Evolutionary conservation across 2,797 vertebrate species (phyloP), one percentile per base, ranked within the genome.

Genomic region (Mycteria americana): DNA sequence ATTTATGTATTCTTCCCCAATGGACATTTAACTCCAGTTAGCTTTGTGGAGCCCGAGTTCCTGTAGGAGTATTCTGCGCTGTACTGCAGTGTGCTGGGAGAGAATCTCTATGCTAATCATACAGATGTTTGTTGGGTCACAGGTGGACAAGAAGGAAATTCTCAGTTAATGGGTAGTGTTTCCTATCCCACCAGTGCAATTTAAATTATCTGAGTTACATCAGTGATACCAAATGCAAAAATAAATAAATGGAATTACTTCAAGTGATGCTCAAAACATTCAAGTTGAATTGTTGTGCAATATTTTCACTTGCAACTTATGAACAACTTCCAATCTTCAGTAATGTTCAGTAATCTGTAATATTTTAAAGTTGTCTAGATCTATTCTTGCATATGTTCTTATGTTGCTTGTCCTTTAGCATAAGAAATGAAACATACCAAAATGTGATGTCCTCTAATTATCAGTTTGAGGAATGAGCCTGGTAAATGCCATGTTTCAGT

Each of bases 21-120:
- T 64, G 10, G 16, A 1, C 12, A n/a, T 62, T 81, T 39, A 69
- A 22, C 28, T 82, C 22, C 17, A 12, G 11, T 56, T 43, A 79
- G 18, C 30, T 72, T 65, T 3, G 5, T 65, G 57, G 18, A 68
- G 8, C 18, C 28, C 30, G 39, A 73, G 16, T 46, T 91, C 30
- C 33, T 0, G 0, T 4, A 53, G 22, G 17, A 65, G 7, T 74
- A 22, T 64, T 76, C 21, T 22, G 50, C 0, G 0, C 21, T 85
- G 25, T 65, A 39, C 41, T 83, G 15, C 28, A n/a, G 15, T 6
- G 21, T 77, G 7, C 13, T 74, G 17, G 18, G 51, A 81, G 10
- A 77, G 33, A 81, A 88, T 73, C 17, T 68, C 41, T 27, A 31
- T 13, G 9, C 27, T 23, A 21, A 22, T 62, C 19, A n/a, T 53